Percentiles rank a stretch among this genome's conserved stretches.
Evolutionary conservation across 2,888 invertebrate species (phyloP).

Genomic region (Stegophylla sp.): DNA sequence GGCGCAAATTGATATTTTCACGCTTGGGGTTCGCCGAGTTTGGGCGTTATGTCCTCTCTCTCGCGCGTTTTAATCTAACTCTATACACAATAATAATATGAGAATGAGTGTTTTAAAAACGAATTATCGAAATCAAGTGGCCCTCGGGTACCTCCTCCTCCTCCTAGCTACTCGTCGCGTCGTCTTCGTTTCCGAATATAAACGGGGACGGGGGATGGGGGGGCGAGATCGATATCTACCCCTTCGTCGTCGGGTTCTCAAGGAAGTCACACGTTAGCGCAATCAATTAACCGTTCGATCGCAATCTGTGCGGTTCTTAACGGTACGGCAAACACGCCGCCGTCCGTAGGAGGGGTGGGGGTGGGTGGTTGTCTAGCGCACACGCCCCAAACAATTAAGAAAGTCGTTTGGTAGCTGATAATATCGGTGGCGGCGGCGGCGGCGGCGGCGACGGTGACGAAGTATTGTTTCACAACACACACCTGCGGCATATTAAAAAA

Average conservation of each 20-base stretch:
- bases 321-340: slow-evolving; percentile 31
- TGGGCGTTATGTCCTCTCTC: no score
- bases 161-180: slow-evolving; percentile 12
- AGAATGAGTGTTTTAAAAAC: slow-evolving; percentile 49
- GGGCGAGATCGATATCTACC: slow-evolving; percentile 51
- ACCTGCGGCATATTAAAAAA: slow-evolving; percentile 1
- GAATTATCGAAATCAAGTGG: slow-evolving; percentile 56
- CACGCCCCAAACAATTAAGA: slow-evolving; percentile 44
- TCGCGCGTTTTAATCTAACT: slow-evolving; percentile 2
- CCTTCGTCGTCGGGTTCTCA: slow-evolving; percentile 11
- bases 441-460: no score
- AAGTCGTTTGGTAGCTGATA: slow-evolving; percentile 28
- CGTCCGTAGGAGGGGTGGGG: neutral
- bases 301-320: slow-evolving; percentile 50
- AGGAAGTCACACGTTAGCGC: slow-evolving; percentile 48
- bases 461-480: slow-evolving; percentile 28
- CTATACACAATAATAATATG: no score
- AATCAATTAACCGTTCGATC: slow-evolving; percentile 54
- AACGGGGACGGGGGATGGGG: neutral
- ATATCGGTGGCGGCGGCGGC: neutral
- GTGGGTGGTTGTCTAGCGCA: neutral
- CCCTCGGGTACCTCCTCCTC: slow-evolving; percentile 34
- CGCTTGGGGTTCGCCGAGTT: slow-evolving; percentile 1
- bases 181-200: slow-evolving; percentile 34
- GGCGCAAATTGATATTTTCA: slow-evolving; percentile 38